phyloP scores from a whole-genome alignment of 2,113 vertebrate genomes.

The Oreochromis aureus region DNA sequence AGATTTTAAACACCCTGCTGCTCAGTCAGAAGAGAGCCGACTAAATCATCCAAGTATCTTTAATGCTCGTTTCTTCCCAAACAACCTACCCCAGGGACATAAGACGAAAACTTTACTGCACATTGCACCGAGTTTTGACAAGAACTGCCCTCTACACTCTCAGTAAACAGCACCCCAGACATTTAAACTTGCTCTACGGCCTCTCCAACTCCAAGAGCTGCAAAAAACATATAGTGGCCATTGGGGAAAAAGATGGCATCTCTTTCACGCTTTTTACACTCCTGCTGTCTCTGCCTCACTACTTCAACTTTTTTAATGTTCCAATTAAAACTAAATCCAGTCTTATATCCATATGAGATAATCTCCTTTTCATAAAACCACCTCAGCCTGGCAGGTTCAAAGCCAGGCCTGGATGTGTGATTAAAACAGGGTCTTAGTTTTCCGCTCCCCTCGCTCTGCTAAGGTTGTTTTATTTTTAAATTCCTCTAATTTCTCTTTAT shows the following conservation, averaged over 20 bases:
- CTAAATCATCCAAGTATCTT: not conserved
- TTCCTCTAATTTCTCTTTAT: not conserved
- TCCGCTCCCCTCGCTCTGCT: not conserved
- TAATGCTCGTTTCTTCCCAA: not conserved
- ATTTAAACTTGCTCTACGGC: not conserved
- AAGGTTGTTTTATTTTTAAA: not conserved
- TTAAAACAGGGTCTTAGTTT: constrained; percentile 14
- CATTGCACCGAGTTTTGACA: not conserved
- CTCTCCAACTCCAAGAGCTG: not conserved
- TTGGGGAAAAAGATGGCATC: not conserved
- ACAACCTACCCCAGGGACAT: not conserved
- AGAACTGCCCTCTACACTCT: not conserved
- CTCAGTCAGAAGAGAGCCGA: not conserved
- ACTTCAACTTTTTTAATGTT: not conserved
- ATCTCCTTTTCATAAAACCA: constrained; percentile 29
- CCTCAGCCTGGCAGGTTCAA: constrained; percentile 17
- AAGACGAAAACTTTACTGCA: not conserved
- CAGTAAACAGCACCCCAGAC: not conserved
- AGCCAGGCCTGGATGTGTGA: not conserved
- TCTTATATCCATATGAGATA: not conserved
- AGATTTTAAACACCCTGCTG: not conserved
- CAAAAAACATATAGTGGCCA: not conserved
- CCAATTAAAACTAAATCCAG: constrained; percentile 20
- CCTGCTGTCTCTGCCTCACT: not conserved
- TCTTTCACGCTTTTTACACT: not conserved